Evolutionary conservation across 2,888 invertebrate species (phyloP).

Genomic region (Mesopsocus fuscifrons): DNA sequence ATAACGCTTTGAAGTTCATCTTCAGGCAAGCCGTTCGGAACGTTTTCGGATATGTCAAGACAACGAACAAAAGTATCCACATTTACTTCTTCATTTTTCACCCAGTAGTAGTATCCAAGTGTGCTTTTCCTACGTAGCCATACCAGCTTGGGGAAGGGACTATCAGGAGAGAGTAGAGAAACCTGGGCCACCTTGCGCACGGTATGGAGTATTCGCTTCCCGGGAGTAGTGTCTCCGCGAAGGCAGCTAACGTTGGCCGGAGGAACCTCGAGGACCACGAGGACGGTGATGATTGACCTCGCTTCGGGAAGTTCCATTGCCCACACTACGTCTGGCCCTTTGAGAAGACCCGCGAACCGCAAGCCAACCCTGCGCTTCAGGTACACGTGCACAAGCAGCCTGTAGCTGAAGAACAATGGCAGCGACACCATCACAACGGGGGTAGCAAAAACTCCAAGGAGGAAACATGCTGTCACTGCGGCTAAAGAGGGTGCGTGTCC

Average conservation of each 20-base stretch:
- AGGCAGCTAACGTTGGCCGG: slow-evolving; percentile 6
- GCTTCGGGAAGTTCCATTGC: slow-evolving; percentile 29
- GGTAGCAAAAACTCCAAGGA: too few species aligned
- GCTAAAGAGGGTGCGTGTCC: too few species aligned
- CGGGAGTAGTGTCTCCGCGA: too few species aligned
- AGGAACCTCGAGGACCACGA: slow-evolving; percentile 26
- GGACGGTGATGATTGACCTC: slow-evolving; percentile 29
- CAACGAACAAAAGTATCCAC: slow-evolving; percentile 28
- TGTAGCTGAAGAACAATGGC: background rate
- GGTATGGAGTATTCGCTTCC: too few species aligned
- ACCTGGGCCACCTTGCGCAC: slow-evolving; percentile 10
- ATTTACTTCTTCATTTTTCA: slow-evolving; percentile 23
- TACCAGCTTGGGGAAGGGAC: slow-evolving; percentile 25
- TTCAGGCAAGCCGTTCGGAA: slow-evolving; percentile 19
- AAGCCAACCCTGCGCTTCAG: slow-evolving; percentile 17
- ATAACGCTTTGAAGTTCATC: slow-evolving; percentile 25
- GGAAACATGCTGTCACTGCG: too few species aligned
- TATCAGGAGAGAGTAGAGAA: slow-evolving; percentile 15
- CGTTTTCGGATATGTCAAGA: slow-evolving; percentile 22
- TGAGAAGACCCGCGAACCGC: slow-evolving; percentile 28
- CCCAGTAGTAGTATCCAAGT: slow-evolving; percentile 34
- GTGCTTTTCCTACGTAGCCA: slow-evolving; percentile 25
- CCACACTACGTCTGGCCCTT: slow-evolving; percentile 34
- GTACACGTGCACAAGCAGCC: background rate
- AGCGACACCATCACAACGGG: background rate